phyloP scores from a whole-genome alignment of 2,113 vertebrate species.

The Excalfactoria chinensis region DNA sequence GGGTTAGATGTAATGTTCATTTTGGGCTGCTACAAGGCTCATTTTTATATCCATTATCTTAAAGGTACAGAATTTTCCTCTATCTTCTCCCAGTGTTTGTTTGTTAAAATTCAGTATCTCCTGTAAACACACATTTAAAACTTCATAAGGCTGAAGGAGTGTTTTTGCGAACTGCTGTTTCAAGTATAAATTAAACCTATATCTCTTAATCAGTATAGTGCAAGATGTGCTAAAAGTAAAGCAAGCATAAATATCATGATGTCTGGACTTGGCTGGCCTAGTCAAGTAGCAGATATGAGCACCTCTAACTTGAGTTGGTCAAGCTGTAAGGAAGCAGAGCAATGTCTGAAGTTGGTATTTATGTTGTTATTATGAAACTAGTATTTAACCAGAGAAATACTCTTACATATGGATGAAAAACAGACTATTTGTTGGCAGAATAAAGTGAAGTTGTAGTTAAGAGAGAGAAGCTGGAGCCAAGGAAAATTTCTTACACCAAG shows the following conservation, averaged over 20 bases:
- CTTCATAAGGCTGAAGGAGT: not conserved
- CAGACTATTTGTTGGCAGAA: not conserved
- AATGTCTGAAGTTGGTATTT: not conserved
- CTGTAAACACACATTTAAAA: accelerated
- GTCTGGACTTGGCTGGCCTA: not conserved
- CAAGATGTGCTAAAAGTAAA: not conserved
- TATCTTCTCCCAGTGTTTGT: not conserved
- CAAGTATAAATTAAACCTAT: not conserved
- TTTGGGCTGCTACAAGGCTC: not conserved
- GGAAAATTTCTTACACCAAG: not conserved
- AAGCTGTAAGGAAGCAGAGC: not conserved
- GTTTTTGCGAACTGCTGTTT: not conserved
- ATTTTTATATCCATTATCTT: not conserved
- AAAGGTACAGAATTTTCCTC: not conserved
- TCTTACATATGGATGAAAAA: not conserved
- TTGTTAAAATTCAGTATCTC: not conserved
- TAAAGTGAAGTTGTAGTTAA: not conserved
- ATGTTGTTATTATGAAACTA: not conserved
- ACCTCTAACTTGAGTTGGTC: not conserved
- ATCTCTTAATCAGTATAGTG: not conserved
- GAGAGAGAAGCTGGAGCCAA: not conserved
- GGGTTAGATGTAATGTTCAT: not conserved
- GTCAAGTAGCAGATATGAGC: not conserved
- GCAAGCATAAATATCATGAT: not conserved
- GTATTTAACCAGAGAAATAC: not conserved